Evolutionary conservation across 1,140 invertebrate genomes (phyloP).

Genomic region (Drosophila funebris): DNA sequence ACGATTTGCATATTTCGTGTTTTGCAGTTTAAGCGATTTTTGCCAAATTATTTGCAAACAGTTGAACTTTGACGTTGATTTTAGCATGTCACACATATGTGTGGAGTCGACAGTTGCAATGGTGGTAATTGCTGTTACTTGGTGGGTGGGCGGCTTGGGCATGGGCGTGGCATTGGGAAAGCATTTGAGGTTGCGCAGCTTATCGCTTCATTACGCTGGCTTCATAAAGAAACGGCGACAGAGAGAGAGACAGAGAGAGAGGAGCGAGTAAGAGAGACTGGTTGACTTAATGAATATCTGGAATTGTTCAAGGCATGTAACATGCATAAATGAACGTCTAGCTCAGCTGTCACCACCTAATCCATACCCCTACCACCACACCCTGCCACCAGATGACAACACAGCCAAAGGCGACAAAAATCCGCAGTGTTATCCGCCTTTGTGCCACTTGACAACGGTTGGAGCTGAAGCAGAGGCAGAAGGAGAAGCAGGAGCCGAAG

Average conservation of each 20-base stretch:
- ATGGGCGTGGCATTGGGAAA: constrained; percentile 16
- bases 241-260: background rate
- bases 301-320: constrained; percentile 46
- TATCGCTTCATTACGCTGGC: constrained; percentile 73
- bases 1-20: constrained; percentile 31
- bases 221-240: constrained; percentile 48
- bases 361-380: background rate
- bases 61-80: constrained; percentile 74
- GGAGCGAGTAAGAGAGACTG: constrained; percentile 1
- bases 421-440: constrained; percentile 49
- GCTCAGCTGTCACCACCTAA: background rate
- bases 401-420: constrained; percentile 44
- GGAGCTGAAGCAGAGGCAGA: background rate
- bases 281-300: constrained; percentile 64
- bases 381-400: background rate
- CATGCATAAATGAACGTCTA: constrained; percentile 57
- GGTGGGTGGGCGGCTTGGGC: background rate
- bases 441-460: constrained; percentile 24
- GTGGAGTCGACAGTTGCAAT: constrained; percentile 17
- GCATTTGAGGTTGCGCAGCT: constrained; percentile 73
- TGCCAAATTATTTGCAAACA: constrained; percentile 76
- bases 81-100: constrained; percentile 62
- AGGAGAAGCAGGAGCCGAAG: background rate
- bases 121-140: constrained; percentile 55
- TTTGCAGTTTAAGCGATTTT: constrained; percentile 64